Conservation (phyloP, 1,140 invertebrate genomes). For the Heliconius hermathena region DNA sequence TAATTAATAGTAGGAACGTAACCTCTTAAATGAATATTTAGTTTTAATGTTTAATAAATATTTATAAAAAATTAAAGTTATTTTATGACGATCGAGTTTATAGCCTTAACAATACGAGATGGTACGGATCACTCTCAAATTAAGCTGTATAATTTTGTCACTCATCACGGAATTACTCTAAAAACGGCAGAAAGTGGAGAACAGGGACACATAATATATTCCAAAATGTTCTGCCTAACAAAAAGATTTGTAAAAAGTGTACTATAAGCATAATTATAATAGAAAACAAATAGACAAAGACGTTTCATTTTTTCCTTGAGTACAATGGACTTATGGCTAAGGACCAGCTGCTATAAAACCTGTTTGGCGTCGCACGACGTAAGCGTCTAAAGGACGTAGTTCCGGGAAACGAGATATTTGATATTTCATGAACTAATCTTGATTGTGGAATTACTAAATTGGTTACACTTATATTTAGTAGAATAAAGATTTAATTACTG, state of each 20-base stretch:
- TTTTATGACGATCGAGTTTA: too few relatives aligned
- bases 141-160: too few relatives aligned
- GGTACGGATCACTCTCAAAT: too few relatives aligned
- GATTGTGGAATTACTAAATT: background rate
- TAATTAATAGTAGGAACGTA: background rate
- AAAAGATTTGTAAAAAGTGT: too few relatives aligned
- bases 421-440: background rate
- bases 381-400: background rate
- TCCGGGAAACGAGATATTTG: constrained; percentile 8
- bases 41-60: too few relatives aligned
- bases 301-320: background rate
- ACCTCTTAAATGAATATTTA: too few relatives aligned
- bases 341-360: constrained; percentile 9
- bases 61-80: too few relatives aligned
- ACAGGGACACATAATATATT: too few relatives aligned
- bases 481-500: background rate
- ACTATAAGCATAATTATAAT: background rate
- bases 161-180: too few relatives aligned
- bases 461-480: background rate
- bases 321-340: background rate
- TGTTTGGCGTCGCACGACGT: background rate
- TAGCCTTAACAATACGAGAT: too few relatives aligned
- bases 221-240: too few relatives aligned
- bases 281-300: constrained; percentile 1
- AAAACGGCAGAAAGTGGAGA: too few relatives aligned